Evolutionary conservation across 2,797 vertebrate genomes (phyloP).

Genomic region (Sebastiscus albofasciatus): DNA sequence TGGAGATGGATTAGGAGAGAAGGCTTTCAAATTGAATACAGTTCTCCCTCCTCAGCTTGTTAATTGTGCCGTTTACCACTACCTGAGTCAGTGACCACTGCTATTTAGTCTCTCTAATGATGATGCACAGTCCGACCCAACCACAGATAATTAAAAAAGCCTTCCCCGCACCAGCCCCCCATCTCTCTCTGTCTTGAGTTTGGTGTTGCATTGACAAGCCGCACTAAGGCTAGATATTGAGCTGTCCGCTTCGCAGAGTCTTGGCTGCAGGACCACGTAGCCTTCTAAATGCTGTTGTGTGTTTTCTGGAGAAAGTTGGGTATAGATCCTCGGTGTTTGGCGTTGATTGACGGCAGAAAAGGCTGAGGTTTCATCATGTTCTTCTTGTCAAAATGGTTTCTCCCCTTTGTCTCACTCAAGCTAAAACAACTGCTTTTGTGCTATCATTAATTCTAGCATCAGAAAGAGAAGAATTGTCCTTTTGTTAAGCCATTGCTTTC

Average conservation of each 20-base stretch:
- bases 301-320: conserved; percentile 52
- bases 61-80: conserved; percentile 99
- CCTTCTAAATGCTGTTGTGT: conserved; percentile 68
- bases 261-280: conserved; percentile 63
- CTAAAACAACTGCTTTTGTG: conserved; percentile 7
- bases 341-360: conserved; percentile 24
- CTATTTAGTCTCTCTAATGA: conserved; percentile 99
- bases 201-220: conserved; percentile 83
- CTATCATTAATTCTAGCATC: background rate
- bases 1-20: conserved; percentile 99
- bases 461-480: background rate
- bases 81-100: conserved; percentile 99
- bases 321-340: conserved; percentile 29
- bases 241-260: conserved; percentile 80
- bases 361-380: conserved; percentile 29
- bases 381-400: background rate
- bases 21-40: conserved; percentile 99
- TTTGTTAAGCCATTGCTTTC: background rate
- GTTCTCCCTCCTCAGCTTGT: conserved; percentile 94
- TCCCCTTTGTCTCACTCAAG: background rate
- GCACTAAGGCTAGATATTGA: conserved; percentile 84
- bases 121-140: conserved; percentile 98
- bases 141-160: conserved; percentile 98
- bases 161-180: conserved; percentile 73
- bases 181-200: conserved; percentile 81